Evolutionary conservation across 2,797 vertebrate genomes (phyloP).

Genomic region (Tokudaia muenninki): DNA sequence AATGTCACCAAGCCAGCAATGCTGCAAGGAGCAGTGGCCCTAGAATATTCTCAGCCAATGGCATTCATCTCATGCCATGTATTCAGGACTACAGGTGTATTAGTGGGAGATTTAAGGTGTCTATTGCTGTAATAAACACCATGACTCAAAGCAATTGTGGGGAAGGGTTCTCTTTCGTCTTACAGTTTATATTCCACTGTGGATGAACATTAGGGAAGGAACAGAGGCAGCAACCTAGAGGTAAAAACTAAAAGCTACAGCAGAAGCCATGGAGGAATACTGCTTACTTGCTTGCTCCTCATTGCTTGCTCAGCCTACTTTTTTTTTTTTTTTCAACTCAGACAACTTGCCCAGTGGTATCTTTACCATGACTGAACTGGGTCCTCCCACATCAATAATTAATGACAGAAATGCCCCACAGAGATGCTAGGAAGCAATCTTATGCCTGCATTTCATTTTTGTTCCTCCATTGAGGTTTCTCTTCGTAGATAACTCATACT

Average conservation of each 20-base stretch:
- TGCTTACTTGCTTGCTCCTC: neutral
- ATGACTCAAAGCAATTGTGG: neutral
- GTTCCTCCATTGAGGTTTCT: neutral
- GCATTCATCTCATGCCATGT: constrained; percentile 16
- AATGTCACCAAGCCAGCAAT: neutral
- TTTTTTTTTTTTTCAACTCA: neutral
- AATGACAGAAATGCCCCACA: neutral
- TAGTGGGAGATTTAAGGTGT: neutral
- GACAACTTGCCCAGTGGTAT: neutral
- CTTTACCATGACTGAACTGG: neutral
- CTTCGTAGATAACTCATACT: neutral
- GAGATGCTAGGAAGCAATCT: neutral
- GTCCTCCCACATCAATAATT: neutral
- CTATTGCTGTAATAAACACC: neutral
- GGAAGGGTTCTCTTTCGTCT: neutral
- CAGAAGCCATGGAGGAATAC: neutral
- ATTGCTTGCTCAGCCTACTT: neutral
- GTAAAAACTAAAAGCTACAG: neutral
- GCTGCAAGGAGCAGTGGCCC: neutral
- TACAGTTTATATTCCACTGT: neutral
- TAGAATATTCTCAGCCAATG: constrained; percentile 50
- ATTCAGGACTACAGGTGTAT: constrained; percentile 58
- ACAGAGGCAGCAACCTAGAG: neutral
- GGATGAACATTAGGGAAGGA: neutral
- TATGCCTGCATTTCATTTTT: neutral